Conservation (phyloP, 1,140 invertebrate genomes). For the Caenorhabditis latens region DNA sequence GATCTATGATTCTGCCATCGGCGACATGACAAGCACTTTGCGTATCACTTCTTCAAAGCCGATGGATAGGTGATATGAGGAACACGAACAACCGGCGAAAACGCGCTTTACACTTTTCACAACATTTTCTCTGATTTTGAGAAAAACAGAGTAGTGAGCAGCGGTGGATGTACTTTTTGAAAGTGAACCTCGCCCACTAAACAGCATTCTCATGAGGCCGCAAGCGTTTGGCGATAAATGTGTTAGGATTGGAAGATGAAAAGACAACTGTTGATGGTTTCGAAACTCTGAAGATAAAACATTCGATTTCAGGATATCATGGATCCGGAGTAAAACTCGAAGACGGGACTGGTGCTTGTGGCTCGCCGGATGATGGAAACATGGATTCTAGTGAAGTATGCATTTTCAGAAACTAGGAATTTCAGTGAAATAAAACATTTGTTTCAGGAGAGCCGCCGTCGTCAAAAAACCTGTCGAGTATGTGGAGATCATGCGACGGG, state of each 20-base stretch:
- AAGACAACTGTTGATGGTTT: slow-evolving; percentile 1
- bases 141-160: slow-evolving; percentile 53
- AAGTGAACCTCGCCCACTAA: slow-evolving; percentile 36
- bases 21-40: not conserved
- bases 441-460: slow-evolving; percentile 65
- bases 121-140: not conserved
- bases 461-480: slow-evolving; percentile 82
- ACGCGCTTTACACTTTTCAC: slow-evolving; percentile 46
- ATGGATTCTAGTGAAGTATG: slow-evolving; percentile 16
- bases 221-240: not conserved
- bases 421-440: too few relatives aligned
- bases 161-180: slow-evolving; percentile 22
- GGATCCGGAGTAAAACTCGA: slow-evolving; percentile 27
- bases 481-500: slow-evolving; percentile 91
- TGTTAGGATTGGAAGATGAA: not conserved
- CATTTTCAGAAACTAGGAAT: too few relatives aligned
- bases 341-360: slow-evolving; percentile 13
- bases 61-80: not conserved
- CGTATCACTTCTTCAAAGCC: not conserved
- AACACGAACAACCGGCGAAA: slow-evolving; percentile 10
- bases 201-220: not conserved
- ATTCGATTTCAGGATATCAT: slow-evolving; percentile 33
- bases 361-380: slow-evolving; percentile 33
- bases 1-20: not conserved
- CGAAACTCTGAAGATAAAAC: not conserved